Conservation (phyloP, 2,113 vertebrate genomes). For the Sinosuthora webbiana region DNA sequence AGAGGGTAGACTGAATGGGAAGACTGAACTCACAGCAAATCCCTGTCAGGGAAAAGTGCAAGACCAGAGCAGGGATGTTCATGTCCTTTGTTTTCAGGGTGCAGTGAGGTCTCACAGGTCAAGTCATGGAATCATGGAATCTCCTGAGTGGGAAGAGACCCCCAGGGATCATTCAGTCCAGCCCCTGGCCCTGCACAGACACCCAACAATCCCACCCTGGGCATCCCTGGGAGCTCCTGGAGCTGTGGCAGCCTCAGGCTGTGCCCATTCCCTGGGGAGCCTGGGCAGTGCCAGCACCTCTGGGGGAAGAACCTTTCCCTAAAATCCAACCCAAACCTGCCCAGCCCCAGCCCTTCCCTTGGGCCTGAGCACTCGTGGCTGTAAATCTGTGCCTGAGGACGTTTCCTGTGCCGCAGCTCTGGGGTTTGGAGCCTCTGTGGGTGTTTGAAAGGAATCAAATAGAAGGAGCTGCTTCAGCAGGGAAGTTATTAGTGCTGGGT, state of each 20-base stretch:
- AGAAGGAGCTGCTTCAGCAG: slow-evolving; percentile 21
- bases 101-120: neutral
- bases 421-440: neutral
- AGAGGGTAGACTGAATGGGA: neutral
- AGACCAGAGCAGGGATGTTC: neutral
- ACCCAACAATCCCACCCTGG: neutral
- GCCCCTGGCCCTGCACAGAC: neutral
- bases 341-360: rapidly evolving
- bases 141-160: neutral
- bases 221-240: neutral
- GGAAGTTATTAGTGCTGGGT: neutral
- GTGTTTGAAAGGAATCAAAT: neutral
- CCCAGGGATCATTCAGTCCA: rapidly evolving
- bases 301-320: neutral
- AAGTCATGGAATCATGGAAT: neutral
- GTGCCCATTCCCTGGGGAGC: neutral
- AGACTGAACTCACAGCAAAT: neutral
- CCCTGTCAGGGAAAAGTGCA: neutral
- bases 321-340: rapidly evolving
- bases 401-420: neutral
- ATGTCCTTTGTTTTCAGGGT: neutral
- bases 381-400: neutral
- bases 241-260: neutral
- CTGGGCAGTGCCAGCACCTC: neutral
- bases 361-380: rapidly evolving